Evolutionary conservation across 2,888 invertebrate species (phyloP), one percentile per base, ranked within the genome.

Genomic region (Metalampra italica): DNA sequence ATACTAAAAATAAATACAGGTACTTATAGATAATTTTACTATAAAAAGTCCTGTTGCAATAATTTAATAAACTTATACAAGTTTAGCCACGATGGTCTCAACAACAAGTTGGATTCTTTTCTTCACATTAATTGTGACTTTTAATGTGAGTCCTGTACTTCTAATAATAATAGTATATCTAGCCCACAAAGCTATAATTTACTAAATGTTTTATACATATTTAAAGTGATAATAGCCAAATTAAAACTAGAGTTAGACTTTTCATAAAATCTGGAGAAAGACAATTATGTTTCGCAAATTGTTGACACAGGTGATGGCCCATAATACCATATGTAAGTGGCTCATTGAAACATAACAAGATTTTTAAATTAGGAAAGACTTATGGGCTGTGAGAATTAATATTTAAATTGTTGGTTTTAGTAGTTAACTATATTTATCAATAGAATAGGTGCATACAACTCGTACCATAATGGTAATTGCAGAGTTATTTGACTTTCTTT

Each of bases 61-160:
- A 36, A 2, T n/a, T 14, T 15, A 8, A 46, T 12, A 46, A 36
- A 37, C 15, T 13, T 14, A 29, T 37, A 12, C 38, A 13, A 13
- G 38, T 43, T 22, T 22, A 22, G 11, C 8, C 53, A 64, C 30
- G 50, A 73, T 74, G 71, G 59, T 60, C 59, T 64, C 66, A 12
- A 54, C 48, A 22, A 43, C 57, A 43, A 60, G 53, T 46, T 57
- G 59, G 22, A 51, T 73, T 30, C 39, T 65, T 46, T 43, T 71
- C 45, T 55, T 68, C 13, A 49, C 52, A 43, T 40, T 62, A 12
- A 46, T 61, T 39, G 50, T 54, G 37, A 50, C 54, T 41, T 47
- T 66, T 41, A 57, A 64, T 56, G 71, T 71, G 58, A 68, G 70
- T 69, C 53, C 46, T 30, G 41, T 45, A 40, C 22, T 48, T 39